Evolutionary conservation across 2,797 vertebrate species (phyloP), one percentile per base, ranked within the genome.

Genomic region (Syngnathus rostellatus): DNA sequence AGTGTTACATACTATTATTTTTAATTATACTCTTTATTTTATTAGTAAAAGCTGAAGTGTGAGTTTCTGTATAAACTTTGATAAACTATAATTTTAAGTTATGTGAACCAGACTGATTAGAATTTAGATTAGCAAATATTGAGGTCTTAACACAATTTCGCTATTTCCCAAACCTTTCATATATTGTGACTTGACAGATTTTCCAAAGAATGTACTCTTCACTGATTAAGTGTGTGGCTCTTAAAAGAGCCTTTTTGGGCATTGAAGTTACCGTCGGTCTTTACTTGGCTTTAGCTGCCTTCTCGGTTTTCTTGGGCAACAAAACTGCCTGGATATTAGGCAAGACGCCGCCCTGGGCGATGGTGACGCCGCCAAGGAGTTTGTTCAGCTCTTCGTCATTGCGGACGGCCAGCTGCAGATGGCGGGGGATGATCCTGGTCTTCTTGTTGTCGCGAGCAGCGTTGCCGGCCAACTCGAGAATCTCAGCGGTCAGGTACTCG

Each of bases 381-480:
- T 77, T 72, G 70, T 68, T 67, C 38, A 83, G 68, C 2, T 83
- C 84, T 0, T 81, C 68, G 8, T 85, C 82, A 0, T 65, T 83
- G 60, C 75, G 68, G 39, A 85, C 67, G 0, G 83, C 81, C 72
- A 88, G 57, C 62, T 78, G 78, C 63, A 84, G 66, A 10, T 83
- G 82, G 7, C 77, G 71, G 17, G 84, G 81, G 25, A 71, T 0
- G 9, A 88, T 86, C 23, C 80, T 72, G 0, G 8, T 14, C 64
- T 70, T 83, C 70, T 62, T 82, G 72, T 57, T 57, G 54, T 57
- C 54, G 2, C 54, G 54, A 2, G 54, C 54, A 17, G 54, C 54
- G 25, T 57, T 57, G 12, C 54, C 54, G 0, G 23, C 54, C 25
- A 57, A 25, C 12, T 57, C 54, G 1, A 57, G 11, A 1, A 57